Base-by-base conservation (phyloP, 2,888 invertebrate genomes). In the Campaea margaritaria region DNA sequence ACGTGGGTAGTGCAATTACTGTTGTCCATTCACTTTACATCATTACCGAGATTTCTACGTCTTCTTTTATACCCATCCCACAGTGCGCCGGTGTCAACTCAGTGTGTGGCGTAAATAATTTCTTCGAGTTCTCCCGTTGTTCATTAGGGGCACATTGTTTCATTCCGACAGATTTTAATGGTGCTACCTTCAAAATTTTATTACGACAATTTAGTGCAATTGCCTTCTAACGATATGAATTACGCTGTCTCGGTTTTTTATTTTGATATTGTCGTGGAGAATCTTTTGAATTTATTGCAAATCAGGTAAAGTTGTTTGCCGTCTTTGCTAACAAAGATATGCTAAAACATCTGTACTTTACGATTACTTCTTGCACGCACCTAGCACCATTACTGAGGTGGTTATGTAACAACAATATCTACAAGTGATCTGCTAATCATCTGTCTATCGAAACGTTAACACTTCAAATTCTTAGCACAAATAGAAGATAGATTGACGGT, bases 81-180 rank as follows among this genome's bases (percentile, higher is more conserved):
- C 81, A 81, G 77, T 21, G 50, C 16, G 31, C 36, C 81, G 73
- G 70, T 76, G 78, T 80, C 79, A 78, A 81, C 81, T 73, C 78
- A 78, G 76, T 82, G 72, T 84, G 84, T 90, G 86, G 88, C 92
- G 91, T 89, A 90, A 89, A 91, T 91, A 91, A 91, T 91, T 88
- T 85, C 80, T 81, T 78, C 79, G 73, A 79, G 75, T 81, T 80
- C 78, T 79, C 81, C 82, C 83, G 69, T 74, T 79, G 72, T 86
- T 89, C 87, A 89, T 91, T 91, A 87, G 85, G 82, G 78, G 71
- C 82, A 83, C 84, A 84, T 86, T 86, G 84, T 89, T 83, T 86
- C 83, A 79, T 81, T 79, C 75, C 73, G 72, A 77, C 76, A 72
- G 65, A 82, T 85, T 88, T 82, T 87, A 85, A 87, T 84, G 80